A percentile compares a stretch with the other conserved stretches of the same genome.
Conservation (phyloP, 1,140 invertebrate genomes). For the Trichonephila clavata region DNA sequence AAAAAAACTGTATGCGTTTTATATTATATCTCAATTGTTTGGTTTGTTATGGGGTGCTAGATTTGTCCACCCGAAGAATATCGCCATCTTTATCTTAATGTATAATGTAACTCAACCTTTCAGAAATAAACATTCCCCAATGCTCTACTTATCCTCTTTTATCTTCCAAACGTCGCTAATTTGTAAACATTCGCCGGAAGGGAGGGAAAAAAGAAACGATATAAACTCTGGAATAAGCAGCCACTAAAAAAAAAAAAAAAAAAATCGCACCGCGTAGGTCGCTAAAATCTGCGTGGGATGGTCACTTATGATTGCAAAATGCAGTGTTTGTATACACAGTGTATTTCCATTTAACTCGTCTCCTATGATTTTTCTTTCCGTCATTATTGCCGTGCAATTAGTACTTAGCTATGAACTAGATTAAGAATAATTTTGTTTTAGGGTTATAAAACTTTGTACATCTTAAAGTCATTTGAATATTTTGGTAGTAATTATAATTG, state of each 20-base stretch:
- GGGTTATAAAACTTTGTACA: no score
- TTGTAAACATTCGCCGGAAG: conserved; percentile 41
- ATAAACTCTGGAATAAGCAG: conserved; percentile 14
- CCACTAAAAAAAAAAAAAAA: conserved; percentile 35
- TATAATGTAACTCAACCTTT: neutral
- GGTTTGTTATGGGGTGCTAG: neutral
- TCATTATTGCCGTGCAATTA: neutral
- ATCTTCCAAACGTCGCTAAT: neutral
- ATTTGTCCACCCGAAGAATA: neutral
- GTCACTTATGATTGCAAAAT: conserved; percentile 19
- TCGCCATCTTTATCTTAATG: neutral
- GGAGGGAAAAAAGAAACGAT: neutral
- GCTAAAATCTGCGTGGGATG: conserved; percentile 52
- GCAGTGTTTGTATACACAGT: neutral
- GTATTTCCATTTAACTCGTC: neutral
- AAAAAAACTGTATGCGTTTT: neutral
- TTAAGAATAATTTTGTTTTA: no score
- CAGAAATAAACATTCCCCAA: neutral
- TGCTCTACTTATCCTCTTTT: neutral
- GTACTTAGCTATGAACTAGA: no score
- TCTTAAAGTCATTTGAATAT: no score
- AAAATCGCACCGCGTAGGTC: conserved; percentile 44
- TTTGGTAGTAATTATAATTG: no score
- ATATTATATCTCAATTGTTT: no score
- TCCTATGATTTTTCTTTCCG: neutral